Evolutionary conservation across 2,113 vertebrate species (phyloP).

Genomic region (Carassius auratus): DNA sequence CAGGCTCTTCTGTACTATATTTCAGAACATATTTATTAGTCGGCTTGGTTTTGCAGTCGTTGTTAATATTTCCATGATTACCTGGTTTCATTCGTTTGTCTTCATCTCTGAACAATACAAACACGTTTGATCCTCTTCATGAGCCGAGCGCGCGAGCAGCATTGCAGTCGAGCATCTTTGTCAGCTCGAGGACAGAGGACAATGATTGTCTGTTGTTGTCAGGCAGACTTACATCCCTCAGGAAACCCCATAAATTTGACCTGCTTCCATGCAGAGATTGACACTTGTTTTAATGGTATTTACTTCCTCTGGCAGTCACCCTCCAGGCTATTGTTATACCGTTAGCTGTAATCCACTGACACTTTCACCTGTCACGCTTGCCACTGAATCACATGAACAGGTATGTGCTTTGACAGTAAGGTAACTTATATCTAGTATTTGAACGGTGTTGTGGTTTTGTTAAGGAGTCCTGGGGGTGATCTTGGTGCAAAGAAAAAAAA

Average conservation of each 20-base stretch:
- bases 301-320: neutral
- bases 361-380: neutral
- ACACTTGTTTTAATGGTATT: neutral
- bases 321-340: neutral
- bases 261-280: neutral
- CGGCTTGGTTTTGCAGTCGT: neutral
- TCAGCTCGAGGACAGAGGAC: neutral
- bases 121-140: slow-evolving; percentile 27
- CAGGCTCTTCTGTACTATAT: neutral
- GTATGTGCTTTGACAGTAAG: neutral
- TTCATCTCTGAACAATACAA: slow-evolving; percentile 18
- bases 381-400: neutral
- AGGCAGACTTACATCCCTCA: slow-evolving; percentile 46
- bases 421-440: neutral
- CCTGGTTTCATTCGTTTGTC: neutral
- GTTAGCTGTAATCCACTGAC: neutral
- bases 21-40: neutral
- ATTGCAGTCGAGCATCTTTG: slow-evolving; percentile 17
- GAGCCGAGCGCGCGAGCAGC: neutral
- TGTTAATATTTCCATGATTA: neutral
- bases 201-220: slow-evolving; percentile 42
- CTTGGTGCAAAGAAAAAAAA: slow-evolving; percentile 98
- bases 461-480: slow-evolving; percentile 92
- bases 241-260: neutral
- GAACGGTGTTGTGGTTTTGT: slow-evolving; percentile 10